phyloP scores from a whole-genome alignment of 2,113 vertebrate genomes.

The Zosterops hypoxanthus region DNA sequence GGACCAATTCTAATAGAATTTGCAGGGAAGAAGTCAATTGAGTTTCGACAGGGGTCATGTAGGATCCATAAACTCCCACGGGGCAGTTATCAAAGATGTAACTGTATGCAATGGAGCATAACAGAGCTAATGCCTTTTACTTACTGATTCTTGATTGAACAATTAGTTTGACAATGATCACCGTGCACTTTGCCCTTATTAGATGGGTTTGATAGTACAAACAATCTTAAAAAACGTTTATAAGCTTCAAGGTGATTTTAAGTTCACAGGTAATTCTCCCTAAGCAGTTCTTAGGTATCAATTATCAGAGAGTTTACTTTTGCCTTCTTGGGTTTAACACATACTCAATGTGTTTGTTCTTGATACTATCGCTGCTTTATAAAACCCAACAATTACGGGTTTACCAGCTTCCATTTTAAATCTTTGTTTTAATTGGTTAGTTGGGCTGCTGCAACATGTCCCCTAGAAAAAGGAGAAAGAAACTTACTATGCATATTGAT shows the following conservation, averaged over 20 bases:
- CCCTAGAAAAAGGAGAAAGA: background rate
- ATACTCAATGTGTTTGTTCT: background rate
- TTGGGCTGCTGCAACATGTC: background rate
- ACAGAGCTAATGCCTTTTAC: slow-evolving; percentile 35
- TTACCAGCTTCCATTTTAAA: background rate
- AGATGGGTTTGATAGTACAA: background rate
- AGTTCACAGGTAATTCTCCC: slow-evolving; percentile 30
- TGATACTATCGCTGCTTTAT: background rate
- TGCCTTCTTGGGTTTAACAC: background rate
- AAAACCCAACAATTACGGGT: background rate
- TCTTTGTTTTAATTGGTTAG: background rate
- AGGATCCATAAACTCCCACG: slow-evolving; percentile 16
- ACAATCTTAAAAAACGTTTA: background rate
- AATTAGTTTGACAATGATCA: slow-evolving; percentile 53
- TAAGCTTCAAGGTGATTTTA: slow-evolving; percentile 56
- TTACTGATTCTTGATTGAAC: slow-evolving; percentile 43
- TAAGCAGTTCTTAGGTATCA: background rate
- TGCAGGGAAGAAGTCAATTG: slow-evolving; percentile 54
- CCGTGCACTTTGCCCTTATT: background rate
- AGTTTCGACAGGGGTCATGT: slow-evolving; percentile 46
- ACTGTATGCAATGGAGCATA: slow-evolving; percentile 18
- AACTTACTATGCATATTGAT: background rate
- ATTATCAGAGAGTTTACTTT: background rate
- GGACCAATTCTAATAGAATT: slow-evolving; percentile 58
- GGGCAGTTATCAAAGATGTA: slow-evolving; percentile 35